Base-by-base conservation (phyloP, 92 coral and sea anemone genomes). In the Virgularia gustaviana region DNA sequence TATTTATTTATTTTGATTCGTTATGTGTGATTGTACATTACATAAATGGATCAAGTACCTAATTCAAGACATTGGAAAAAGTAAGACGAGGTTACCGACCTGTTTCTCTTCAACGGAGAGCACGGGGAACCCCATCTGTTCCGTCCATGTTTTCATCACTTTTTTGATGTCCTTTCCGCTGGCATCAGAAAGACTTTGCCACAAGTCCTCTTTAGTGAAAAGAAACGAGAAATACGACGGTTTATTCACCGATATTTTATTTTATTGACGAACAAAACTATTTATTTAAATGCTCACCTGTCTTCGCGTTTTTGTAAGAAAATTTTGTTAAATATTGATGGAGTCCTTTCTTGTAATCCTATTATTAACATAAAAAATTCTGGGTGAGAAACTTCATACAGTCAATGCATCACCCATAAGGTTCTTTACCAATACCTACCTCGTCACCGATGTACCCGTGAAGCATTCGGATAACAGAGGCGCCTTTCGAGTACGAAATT, bases 61-160 rank as follows among this genome's bases (percentile, higher is more conserved):
- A 2, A 9, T n/a, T n/a, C n/a, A n/a, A n/a, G n/a, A n/a, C 29
- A 16, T 9, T n/a, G 0, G 57, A 31, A 33, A 19, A 18, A 29
- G 44, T 1, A 15, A 34, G 9, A 43, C 1, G 24, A 12, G 19
- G 24, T 51, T 18, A 57, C 25, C 7, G 12, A 88, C 97, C 92
- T 91, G 97, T 64, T 87, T 78, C 65, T 95, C 96, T 12, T 80
- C 63, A 32, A 94, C 94, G 1, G 88, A 76, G 16, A 94, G 81
- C 35, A 94, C 99, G 7, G 99, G 99, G 70, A 84, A 94, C 27
- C 99, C 99, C 99, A 94, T 94, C 76, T 94, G 94, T 51, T 86
- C 85, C 12, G 99, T 94, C 99, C 99, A 94, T 25, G 99, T 78
- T 25, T 76, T 86, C 99, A 94, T 94, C 66, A 94, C 79, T 8